Percentiles rank a stretch among this genome's conserved stretches.
phyloP scores from a whole-genome alignment of 2,888 invertebrate species.

The Cantharis nigra region DNA sequence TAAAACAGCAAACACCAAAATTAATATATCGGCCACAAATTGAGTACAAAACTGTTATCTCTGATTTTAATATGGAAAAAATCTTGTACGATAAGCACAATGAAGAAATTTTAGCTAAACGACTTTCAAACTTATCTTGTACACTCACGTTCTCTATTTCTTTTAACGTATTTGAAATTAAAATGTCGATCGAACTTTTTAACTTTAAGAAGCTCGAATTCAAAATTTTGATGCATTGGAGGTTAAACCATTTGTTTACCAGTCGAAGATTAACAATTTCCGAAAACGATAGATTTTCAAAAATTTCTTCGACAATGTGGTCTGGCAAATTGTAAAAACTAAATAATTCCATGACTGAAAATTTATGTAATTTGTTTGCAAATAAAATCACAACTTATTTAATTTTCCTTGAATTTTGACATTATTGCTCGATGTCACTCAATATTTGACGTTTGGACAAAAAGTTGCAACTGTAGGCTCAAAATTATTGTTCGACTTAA shows the following conservation, averaged over 20 bases:
- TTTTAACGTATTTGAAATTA: background rate
- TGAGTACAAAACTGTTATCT: conserved; percentile 14
- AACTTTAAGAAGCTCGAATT: background rate
- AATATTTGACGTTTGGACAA: background rate
- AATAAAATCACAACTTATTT: background rate
- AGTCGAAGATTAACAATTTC: conserved; percentile 1
- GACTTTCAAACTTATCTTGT: background rate
- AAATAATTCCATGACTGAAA: background rate
- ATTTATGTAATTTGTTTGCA: background rate
- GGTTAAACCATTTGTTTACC: conserved; percentile 3
- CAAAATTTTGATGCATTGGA: background rate
- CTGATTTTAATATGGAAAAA: conserved; percentile 17
- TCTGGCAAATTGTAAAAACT: background rate
- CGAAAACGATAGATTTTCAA: background rate
- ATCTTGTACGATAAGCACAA: conserved; percentile 13
- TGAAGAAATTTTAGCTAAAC: background rate
- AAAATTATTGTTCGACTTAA: background rate
- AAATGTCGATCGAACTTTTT: background rate
- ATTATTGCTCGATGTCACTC: background rate
- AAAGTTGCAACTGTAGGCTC: background rate
- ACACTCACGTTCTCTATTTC: background rate
- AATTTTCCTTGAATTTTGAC: background rate
- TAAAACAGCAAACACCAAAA: conserved; percentile 15
- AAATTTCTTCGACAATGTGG: background rate
- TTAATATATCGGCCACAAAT: conserved; percentile 24